Percentiles rank a stretch among this genome's conserved stretches.
Conservation (phyloP, 2,888 invertebrate genomes). For the Vannuccia rotundouncinata region DNA sequence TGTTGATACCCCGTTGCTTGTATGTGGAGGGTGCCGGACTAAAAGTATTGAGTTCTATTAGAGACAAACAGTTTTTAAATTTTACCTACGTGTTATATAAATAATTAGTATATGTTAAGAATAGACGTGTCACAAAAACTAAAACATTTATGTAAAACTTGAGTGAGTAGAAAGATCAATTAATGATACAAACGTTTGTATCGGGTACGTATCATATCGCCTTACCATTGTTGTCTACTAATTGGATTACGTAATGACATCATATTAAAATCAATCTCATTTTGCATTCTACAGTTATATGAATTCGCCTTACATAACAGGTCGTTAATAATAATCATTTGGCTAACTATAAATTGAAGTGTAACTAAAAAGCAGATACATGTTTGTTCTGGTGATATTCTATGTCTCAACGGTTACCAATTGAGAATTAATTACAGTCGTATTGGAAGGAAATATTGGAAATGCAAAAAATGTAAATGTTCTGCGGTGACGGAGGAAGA, state of each 20-base stretch:
- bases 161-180: too few species aligned
- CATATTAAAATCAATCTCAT: slow-evolving; percentile 20
- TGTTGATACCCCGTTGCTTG: too few species aligned
- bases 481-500: slow-evolving; percentile 26
- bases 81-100: too few species aligned
- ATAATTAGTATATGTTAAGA: too few species aligned
- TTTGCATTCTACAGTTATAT: slow-evolving; percentile 12
- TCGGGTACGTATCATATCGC: slow-evolving; percentile 22
- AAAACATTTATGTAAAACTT: too few species aligned
- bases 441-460: slow-evolving; percentile 24
- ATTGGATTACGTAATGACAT: slow-evolving; percentile 22
- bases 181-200: too few species aligned
- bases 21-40: too few species aligned
- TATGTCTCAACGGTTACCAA: slow-evolving; percentile 23
- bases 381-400: slow-evolving; percentile 19
- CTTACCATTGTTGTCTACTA: slow-evolving; percentile 26
- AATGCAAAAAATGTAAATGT: slow-evolving; percentile 26
- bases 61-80: too few species aligned
- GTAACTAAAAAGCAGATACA: slow-evolving; percentile 20
- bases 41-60: too few species aligned
- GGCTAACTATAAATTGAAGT: slow-evolving; percentile 26
- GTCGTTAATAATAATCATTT: slow-evolving; percentile 18
- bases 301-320: slow-evolving; percentile 16
- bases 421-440: slow-evolving; percentile 19
- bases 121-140: too few species aligned